Conservation (phyloP, 1,140 invertebrate species). For the Bombus vancouverensis region DNA sequence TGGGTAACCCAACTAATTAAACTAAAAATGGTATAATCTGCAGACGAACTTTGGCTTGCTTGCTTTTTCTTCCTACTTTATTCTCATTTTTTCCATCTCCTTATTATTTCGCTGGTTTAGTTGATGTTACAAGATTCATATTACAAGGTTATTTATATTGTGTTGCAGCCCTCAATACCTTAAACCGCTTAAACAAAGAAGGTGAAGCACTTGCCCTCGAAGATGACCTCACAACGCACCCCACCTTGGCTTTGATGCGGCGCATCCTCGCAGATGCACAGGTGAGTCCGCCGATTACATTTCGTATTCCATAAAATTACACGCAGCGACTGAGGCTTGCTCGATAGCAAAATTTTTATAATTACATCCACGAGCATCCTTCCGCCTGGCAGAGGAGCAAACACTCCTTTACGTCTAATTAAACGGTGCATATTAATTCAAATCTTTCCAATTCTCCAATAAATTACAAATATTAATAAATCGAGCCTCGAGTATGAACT, state of each 20-base stretch:
- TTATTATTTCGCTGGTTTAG: too few species aligned
- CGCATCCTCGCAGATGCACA: slow-evolving; percentile 83
- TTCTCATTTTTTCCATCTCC: neutral
- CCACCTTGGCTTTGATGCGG: slow-evolving; percentile 82
- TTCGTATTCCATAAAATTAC: neutral
- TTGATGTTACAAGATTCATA: too few species aligned
- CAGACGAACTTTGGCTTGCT: neutral
- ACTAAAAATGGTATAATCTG: too few species aligned
- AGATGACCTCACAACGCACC: slow-evolving; percentile 80
- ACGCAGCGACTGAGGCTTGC: too few species aligned
- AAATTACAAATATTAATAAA: neutral
- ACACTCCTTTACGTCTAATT: neutral
- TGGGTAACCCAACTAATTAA: too few species aligned
- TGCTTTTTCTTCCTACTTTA: neutral
- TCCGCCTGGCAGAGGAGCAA: neutral
- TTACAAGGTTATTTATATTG: neutral
- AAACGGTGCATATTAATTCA: neutral
- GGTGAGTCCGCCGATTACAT: slow-evolving; percentile 64
- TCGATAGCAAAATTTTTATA: neutral
- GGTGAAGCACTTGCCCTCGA: slow-evolving; percentile 78
- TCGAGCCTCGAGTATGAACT: neutral
- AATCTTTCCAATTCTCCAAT: too few species aligned
- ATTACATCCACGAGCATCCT: neutral
- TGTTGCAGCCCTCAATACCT: slow-evolving; percentile 78
- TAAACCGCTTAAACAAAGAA: slow-evolving; percentile 78